These are phyloP conservation scores for Sus cebifrons DNA, from an alignment of 2,797 vertebrate species.

Conservation along the genomic window DNA sequence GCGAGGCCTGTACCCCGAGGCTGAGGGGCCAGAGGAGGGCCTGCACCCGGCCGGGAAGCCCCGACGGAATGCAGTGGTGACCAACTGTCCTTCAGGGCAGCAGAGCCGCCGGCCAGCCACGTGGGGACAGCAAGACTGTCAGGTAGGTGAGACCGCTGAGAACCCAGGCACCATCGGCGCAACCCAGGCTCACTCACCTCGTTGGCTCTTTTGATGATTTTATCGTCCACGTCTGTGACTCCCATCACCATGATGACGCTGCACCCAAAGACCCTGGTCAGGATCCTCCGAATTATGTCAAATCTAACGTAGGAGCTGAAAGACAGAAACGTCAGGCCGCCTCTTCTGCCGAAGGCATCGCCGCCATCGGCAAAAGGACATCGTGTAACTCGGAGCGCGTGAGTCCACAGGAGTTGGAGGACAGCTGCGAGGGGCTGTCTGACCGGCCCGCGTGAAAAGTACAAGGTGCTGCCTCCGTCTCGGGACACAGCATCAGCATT, in stretches of 20 bases:
- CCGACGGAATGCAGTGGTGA: too few species aligned
- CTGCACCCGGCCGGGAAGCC: neutral
- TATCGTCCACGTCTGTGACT: slow-evolving; percentile 98
- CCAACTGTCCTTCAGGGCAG: too few species aligned
- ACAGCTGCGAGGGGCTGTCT: too few species aligned
- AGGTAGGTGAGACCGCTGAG: neutral
- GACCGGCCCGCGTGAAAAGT: slow-evolving; percentile 18
- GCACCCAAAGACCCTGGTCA: slow-evolving; percentile 94
- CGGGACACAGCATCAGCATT: neutral
- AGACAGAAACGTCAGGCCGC: neutral
- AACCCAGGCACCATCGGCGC: accelerated
- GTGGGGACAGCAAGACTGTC: too few species aligned
- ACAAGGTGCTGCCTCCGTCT: neutral
- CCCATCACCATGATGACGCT: slow-evolving; percentile 97
- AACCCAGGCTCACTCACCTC: slow-evolving; percentile 92
- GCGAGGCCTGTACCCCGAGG: neutral
- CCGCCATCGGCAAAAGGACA: too few species aligned
- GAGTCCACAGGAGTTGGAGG: too few species aligned
- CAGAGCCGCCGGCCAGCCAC: too few species aligned
- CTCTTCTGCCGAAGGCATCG: neutral
- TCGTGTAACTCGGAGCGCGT: too few species aligned
- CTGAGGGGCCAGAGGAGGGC: neutral
- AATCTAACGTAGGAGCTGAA: slow-evolving; percentile 97
- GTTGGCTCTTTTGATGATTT: slow-evolving; percentile 95
- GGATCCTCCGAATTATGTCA: slow-evolving; percentile 96